These are phyloP conservation scores for Diprion similis DNA, from an alignment of 1,140 invertebrate species.

Conservation along the genomic window DNA sequence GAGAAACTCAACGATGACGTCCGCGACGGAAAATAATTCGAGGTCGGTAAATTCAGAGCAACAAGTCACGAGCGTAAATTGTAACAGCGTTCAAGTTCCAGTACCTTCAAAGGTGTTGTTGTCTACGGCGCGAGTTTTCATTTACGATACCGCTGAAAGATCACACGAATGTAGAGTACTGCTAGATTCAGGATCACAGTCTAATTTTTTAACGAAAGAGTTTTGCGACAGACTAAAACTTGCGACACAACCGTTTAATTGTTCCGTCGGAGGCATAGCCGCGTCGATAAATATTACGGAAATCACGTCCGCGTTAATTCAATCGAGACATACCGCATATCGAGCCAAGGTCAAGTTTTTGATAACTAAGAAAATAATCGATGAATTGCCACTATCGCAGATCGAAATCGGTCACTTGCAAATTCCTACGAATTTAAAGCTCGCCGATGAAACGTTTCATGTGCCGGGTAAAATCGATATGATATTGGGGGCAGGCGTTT, in stretches of 20 bases:
- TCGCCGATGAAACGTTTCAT: conserved; percentile 41
- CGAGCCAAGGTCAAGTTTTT: conserved; percentile 21
- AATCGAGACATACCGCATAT: conserved; percentile 24
- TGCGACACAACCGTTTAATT: not conserved
- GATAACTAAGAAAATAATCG: conserved; percentile 27
- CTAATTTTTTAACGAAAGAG: conserved; percentile 22
- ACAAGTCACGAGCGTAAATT: too few relatives aligned
- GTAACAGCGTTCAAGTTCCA: too few relatives aligned
- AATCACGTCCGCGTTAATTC: conserved; percentile 18
- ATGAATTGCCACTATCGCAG: conserved; percentile 22
- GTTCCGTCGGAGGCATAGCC: conserved; percentile 27
- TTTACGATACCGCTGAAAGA: conserved; percentile 1
- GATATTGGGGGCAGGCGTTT: conserved; percentile 39
- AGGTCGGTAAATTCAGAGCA: too few relatives aligned
- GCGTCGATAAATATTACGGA: conserved; percentile 12
- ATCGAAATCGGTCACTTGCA: conserved; percentile 22
- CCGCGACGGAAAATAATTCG: too few relatives aligned
- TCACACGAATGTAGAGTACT: conserved; percentile 23
- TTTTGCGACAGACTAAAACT: conserved; percentile 22
- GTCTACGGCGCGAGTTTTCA: conserved; percentile 18
- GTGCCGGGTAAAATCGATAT: conserved; percentile 36
- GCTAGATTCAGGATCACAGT: conserved; percentile 27
- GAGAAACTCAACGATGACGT: too few relatives aligned
- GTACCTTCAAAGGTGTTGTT: too few relatives aligned
- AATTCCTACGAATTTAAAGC: conserved; percentile 23